Conservation (phyloP, 2,797 vertebrate genomes). For the Acropternis orthonyx region DNA sequence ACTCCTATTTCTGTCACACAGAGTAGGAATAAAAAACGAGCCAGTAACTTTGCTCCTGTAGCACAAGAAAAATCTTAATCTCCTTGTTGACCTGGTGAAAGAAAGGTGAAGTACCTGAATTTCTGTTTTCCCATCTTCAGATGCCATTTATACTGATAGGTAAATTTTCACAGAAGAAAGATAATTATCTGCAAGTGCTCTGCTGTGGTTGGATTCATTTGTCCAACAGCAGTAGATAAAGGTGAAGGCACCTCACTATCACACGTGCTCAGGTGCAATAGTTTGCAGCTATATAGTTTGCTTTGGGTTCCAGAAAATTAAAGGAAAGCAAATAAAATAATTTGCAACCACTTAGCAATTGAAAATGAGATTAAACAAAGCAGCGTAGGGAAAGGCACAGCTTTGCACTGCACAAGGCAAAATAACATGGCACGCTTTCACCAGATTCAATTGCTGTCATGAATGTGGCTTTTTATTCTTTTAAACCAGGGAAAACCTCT, state of each 20-base stretch:
- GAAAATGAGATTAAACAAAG: not conserved
- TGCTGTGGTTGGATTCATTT: not conserved
- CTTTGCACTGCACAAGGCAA: not conserved
- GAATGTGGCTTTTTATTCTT: not conserved
- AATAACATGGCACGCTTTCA: not conserved
- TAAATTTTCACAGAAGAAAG: not conserved
- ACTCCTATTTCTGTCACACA: not conserved
- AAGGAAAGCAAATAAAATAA: not conserved
- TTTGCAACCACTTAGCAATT: not conserved
- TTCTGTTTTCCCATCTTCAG: not conserved
- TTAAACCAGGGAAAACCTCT: not conserved
- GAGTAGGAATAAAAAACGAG: not conserved
- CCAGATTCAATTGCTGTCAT: not conserved
- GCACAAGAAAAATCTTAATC: not conserved
- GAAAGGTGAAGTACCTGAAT: not conserved
- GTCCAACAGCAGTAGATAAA: not conserved
- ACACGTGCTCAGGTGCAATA: fast-evolving
- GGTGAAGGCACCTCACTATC: not conserved
- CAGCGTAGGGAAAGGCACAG: fast-evolving
- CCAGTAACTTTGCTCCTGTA: fast-evolving
- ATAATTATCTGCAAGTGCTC: not conserved
- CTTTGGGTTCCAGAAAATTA: not conserved
- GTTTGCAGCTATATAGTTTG: not conserved
- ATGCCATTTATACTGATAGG: not conserved
- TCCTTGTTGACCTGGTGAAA: not conserved